phyloP scores from a whole-genome alignment of 2,113 vertebrate species.

The Oxygymnocypris stewartii region DNA sequence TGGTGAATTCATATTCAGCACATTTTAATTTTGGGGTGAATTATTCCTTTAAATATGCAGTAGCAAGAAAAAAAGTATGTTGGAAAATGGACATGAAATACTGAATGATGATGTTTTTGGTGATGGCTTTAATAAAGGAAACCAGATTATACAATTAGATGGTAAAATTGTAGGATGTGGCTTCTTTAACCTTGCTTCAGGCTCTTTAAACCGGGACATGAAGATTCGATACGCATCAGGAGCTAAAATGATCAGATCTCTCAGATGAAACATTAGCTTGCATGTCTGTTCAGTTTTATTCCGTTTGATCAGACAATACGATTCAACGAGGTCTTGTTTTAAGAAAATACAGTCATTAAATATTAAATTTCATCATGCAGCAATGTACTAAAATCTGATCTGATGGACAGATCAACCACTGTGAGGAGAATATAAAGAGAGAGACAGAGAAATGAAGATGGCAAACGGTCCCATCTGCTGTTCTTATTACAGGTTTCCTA shows the following conservation, averaged over 20 bases:
- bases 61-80: fast-evolving
- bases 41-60: not conserved
- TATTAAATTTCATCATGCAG: constrained; percentile 13
- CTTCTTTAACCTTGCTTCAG: not conserved
- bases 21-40: not conserved
- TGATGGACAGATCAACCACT: not conserved
- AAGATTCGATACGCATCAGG: constrained; percentile 1
- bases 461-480: not conserved
- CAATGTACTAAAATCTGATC: not conserved
- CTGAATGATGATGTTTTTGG: not conserved
- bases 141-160: not conserved
- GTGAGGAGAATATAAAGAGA: not conserved
- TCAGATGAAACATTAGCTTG: not conserved
- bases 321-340: constrained; percentile 8
- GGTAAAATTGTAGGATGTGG: not conserved
- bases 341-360: constrained; percentile 22
- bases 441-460: not conserved
- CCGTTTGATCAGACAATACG: not conserved
- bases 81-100: not conserved
- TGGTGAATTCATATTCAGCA: not conserved
- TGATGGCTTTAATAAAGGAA: not conserved
- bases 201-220: not conserved
- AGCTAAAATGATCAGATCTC: not conserved
- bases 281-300: not conserved
- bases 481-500: not conserved